Evolutionary conservation across 2,888 invertebrate species (phyloP), one percentile per base, ranked within the genome.

Genomic region (Limnephilus lunatus): DNA sequence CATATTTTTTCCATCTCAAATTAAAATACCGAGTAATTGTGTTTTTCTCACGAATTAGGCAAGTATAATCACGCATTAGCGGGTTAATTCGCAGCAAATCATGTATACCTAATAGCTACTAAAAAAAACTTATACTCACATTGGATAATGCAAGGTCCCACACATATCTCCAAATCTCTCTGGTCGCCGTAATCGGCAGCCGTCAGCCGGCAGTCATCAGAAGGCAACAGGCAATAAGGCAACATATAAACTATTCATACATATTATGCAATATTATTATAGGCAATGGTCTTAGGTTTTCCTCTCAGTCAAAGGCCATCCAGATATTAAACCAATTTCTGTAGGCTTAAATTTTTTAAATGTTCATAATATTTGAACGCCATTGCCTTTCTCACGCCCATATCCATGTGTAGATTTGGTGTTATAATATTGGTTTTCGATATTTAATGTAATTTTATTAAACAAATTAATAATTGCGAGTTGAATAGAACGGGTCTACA

Each of bases 121-220:
- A n/a, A 68, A 68, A 68, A 68, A 68, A 68, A 68, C 68, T 68
- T 68, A 68, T 68, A 68, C 68, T 68, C 68, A n/a, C 68, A n/a
- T 9, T 68, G 68, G 5, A 68, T 68, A 68, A 68, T 68, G 68
- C 68, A 68, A 68, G 68, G 68, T 68, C 68, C 68, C 68, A n/a
- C 68, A 68, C 68, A n/a, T 68, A 68, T 68, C 68, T 68, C 68
- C 68, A n/a, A 68, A 68, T 68, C 68, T 68, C 25, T 19, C 25
- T n/a, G 2, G 68, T 68, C 68, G 39, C 1, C 2, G 68, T 9
- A 68, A 68, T 5, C 25, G 68, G 68, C 68, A 68, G 68, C 68
- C 68, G 9, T 9, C 25, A 68, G n/a, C 25, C 53, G 4, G 2
- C 19, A 19, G 19, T 4, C 15, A 19, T 3, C 25, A 48, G 48